These are phyloP conservation scores for Merodon equestris DNA, from an alignment of 2,888 invertebrate species.

Conservation along the genomic window DNA sequence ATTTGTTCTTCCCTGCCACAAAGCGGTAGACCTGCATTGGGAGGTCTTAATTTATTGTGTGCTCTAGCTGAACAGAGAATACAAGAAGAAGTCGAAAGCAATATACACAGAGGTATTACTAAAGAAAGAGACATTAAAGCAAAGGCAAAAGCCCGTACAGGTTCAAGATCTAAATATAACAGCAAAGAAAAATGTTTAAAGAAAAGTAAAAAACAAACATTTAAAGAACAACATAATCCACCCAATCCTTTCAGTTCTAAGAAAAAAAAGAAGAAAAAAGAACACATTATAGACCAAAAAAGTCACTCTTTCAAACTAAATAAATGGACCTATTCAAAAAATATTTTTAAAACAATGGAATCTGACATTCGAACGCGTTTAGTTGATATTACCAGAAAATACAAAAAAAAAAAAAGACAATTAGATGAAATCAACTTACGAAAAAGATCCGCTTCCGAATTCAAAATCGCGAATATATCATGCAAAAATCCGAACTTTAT, in stretches of 20 bases:
- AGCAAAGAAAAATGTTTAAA: slow-evolving; percentile 76
- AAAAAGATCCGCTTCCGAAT: too few species aligned
- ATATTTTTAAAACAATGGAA: slow-evolving; percentile 86
- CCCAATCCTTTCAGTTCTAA: too few species aligned
- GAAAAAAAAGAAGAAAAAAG: slow-evolving; percentile 73
- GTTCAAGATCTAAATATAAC: slow-evolving; percentile 79
- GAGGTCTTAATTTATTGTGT: slow-evolving; percentile 87
- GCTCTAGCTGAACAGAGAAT: slow-evolving; percentile 91
- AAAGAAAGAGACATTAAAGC: slow-evolving; percentile 63
- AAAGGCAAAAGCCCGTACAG: slow-evolving; percentile 80
- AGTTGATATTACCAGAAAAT: slow-evolving; percentile 89
- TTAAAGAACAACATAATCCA: too few species aligned
- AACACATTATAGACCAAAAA: slow-evolving; percentile 71
- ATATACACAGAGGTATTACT: slow-evolving; percentile 1
- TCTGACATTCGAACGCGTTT: slow-evolving; percentile 89
- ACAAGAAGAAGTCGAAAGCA: slow-evolving; percentile 84
- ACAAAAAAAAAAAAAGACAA: slow-evolving; percentile 90
- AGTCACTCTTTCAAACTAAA: slow-evolving; percentile 73
- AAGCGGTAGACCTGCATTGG: slow-evolving; percentile 77
- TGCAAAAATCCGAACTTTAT: slow-evolving; percentile 60
- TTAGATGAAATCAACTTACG: slow-evolving; percentile 82
- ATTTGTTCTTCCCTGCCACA: not conserved
- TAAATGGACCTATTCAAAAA: slow-evolving; percentile 80
- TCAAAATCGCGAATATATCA: slow-evolving; percentile 59
- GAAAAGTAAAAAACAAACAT: slow-evolving; percentile 79